Evolutionary conservation across 2,113 vertebrate species (phyloP).

Genomic region (Oceanodroma tethys): DNA sequence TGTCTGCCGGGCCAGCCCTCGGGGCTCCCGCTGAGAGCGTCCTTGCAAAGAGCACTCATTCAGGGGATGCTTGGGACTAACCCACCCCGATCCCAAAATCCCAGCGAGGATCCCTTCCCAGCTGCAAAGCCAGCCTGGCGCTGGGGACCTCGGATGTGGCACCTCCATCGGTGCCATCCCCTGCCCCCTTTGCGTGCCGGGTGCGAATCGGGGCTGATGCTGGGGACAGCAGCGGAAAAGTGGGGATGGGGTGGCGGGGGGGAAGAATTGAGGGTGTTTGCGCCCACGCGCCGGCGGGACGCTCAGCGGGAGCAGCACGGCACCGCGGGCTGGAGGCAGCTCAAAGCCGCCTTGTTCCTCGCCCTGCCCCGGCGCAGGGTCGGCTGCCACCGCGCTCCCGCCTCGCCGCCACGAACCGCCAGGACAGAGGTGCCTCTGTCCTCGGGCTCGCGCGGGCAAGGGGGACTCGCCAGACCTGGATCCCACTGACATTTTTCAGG

Average conservation of each 20-base stretch:
- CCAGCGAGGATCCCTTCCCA: neutral
- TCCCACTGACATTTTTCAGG: neutral
- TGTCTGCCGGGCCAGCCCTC: neutral
- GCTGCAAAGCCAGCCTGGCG: neutral
- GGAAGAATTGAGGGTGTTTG: neutral
- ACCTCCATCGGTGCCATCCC: fast-evolving
- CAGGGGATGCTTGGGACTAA: neutral
- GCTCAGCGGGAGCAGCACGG: neutral
- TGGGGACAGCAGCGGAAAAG: neutral
- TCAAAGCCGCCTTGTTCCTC: constrained; percentile 41
- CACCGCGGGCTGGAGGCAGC: neutral
- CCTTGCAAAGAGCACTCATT: neutral
- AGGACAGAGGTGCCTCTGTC: constrained; percentile 48
- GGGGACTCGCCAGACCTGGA: neutral
- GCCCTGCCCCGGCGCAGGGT: fast-evolving
- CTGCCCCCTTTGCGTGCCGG: no score
- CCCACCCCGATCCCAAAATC: neutral
- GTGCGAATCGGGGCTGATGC: fast-evolving
- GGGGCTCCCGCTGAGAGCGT: fast-evolving
- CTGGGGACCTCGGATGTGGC: neutral
- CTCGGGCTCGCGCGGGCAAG: fast-evolving
- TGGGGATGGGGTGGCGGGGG: neutral
- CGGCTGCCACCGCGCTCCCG: neutral
- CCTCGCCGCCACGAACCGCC: neutral
- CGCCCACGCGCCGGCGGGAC: neutral